Conservation (phyloP, 2,888 invertebrate genomes). For the Exephanes ischioxanthus region DNA sequence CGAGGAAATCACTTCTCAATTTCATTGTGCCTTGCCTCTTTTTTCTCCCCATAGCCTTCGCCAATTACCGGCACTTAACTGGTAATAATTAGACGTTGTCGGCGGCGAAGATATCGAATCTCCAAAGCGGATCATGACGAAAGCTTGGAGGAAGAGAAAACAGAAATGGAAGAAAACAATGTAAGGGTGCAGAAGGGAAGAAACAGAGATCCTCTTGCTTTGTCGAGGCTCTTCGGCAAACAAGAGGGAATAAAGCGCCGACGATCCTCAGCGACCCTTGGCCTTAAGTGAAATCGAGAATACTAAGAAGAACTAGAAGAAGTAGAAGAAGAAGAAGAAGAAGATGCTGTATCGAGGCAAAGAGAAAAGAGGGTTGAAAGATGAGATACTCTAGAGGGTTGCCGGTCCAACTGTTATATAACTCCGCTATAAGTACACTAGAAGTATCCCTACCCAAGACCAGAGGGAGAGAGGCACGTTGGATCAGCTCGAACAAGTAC, state of each 20-base stretch:
- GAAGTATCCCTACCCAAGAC: slow-evolving; percentile 39
- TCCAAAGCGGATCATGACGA: slow-evolving; percentile 52
- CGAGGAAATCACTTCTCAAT: slow-evolving; percentile 76
- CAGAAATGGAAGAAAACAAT: background rate
- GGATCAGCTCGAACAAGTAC: background rate
- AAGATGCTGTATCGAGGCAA: slow-evolving; percentile 7
- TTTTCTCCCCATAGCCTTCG: slow-evolving; percentile 72
- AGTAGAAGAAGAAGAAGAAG: background rate
- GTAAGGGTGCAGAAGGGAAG: slow-evolving; percentile 36
- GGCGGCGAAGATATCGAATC: slow-evolving; percentile 62
- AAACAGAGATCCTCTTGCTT: slow-evolving; percentile 63
- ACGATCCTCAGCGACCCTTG: slow-evolving; percentile 37
- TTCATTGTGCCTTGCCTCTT: slow-evolving; percentile 76
- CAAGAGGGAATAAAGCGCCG: slow-evolving; percentile 48
- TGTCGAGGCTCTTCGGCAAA: slow-evolving; percentile 51
- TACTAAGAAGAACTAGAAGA: background rate
- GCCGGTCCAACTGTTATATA: slow-evolving; percentile 4
- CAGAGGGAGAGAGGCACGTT: slow-evolving; percentile 12
- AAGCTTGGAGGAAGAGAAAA: slow-evolving; percentile 16
- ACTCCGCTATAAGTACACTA: slow-evolving; percentile 23
- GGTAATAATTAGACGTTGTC: slow-evolving; percentile 82
- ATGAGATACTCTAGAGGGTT: slow-evolving; percentile 40
- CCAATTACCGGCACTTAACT: slow-evolving; percentile 82
- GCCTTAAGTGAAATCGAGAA: slow-evolving; percentile 45
- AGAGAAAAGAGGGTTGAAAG: slow-evolving; percentile 44